phyloP scores from a whole-genome alignment of 2,797 vertebrate species.

The Micrastur ruficollis region DNA sequence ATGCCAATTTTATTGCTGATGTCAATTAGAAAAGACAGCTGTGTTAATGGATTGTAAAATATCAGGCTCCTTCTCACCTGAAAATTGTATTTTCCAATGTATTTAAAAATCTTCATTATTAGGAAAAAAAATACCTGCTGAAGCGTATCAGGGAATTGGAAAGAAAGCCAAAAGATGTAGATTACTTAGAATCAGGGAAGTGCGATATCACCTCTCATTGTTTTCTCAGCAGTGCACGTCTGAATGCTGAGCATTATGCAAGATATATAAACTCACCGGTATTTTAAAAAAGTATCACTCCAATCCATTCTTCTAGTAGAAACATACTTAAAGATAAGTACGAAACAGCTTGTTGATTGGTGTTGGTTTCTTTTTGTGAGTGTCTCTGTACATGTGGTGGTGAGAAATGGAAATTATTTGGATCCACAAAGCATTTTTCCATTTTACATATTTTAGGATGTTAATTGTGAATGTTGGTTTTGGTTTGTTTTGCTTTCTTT shows the following conservation, averaged over 20 bases:
- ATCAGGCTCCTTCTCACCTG: not conserved
- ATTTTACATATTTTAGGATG: not conserved
- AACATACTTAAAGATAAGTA: not conserved
- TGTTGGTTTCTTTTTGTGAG: not conserved
- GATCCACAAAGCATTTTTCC: not conserved
- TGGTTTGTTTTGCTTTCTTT: not conserved
- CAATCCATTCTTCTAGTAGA: not conserved
- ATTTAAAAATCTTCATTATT: not conserved
- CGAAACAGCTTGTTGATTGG: not conserved
- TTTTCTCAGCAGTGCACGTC: not conserved
- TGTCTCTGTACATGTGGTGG: not conserved
- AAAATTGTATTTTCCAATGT: not conserved
- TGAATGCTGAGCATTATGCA: not conserved
- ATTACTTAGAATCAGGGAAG: not conserved
- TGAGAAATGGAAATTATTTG: not conserved
- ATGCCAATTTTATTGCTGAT: not conserved
- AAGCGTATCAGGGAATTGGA: not conserved
- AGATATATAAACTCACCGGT: not conserved
- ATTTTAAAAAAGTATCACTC: not conserved
- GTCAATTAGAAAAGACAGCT: not conserved
- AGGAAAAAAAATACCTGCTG: not conserved
- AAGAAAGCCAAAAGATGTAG: not conserved
- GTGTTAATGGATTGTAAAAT: not conserved
- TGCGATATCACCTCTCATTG: not conserved
- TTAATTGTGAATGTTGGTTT: not conserved